Evolutionary conservation across 2,113 vertebrate species (phyloP).

Genomic region (Thinocorus orbignyianus): DNA sequence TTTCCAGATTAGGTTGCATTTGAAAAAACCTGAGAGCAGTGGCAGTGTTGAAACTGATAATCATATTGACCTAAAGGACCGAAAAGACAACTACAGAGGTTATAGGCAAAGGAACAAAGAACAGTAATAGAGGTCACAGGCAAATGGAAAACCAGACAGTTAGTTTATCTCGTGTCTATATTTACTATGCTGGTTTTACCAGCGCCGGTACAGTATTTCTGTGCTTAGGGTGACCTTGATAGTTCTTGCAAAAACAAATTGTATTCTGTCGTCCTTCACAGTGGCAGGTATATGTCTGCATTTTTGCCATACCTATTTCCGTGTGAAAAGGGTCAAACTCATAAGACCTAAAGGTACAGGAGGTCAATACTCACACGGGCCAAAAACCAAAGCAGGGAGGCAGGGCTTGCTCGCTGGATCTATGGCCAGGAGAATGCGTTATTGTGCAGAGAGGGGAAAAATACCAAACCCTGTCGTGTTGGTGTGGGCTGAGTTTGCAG

Average conservation of each 20-base stretch:
- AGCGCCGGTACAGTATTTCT: background rate
- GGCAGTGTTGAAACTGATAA: background rate
- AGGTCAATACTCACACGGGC: background rate
- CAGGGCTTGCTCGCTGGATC: background rate
- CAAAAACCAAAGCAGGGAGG: background rate
- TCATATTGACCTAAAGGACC: background rate
- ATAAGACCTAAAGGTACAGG: background rate
- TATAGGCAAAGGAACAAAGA: slow-evolving; percentile 17
- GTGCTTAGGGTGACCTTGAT: background rate
- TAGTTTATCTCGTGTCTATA: slow-evolving; percentile 20
- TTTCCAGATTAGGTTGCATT: background rate
- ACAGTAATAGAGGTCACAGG: slow-evolving; percentile 19
- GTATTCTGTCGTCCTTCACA: background rate
- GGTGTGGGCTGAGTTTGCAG: background rate
- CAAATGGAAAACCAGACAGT: background rate
- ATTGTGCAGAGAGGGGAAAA: background rate
- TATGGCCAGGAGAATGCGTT: fast-evolving
- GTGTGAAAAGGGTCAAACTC: background rate
- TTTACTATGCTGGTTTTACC: slow-evolving; percentile 24
- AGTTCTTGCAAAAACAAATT: slow-evolving; percentile 16
- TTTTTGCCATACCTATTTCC: slow-evolving; percentile 2
- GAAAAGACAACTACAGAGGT: slow-evolving; percentile 2
- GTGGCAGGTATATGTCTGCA: background rate
- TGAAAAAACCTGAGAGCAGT: background rate
- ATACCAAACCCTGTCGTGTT: background rate